Evolutionary conservation across 2,113 vertebrate species (phyloP).

Genomic region (Petromus typicus): DNA sequence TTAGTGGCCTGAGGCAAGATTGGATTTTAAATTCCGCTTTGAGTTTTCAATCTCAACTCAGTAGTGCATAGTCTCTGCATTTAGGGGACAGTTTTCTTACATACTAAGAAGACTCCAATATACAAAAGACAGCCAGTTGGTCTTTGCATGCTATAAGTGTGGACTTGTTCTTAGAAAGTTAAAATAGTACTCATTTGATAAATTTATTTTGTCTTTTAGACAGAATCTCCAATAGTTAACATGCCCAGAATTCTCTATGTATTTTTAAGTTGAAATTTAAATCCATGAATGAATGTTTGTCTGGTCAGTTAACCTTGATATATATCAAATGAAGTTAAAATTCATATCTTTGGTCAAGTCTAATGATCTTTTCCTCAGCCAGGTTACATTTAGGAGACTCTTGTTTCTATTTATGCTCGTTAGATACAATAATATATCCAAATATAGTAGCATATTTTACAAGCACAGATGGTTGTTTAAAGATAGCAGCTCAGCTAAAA

Average conservation of each 20-base stretch:
- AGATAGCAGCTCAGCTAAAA: not conserved
- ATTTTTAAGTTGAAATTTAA: slow-evolving; percentile 58
- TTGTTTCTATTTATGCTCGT: not conserved
- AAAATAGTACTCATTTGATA: slow-evolving; percentile 44
- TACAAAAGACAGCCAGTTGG: not conserved
- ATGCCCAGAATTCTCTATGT: not conserved
- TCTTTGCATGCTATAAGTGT: not conserved
- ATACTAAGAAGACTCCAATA: not conserved
- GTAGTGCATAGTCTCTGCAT: not conserved
- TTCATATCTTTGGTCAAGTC: not conserved
- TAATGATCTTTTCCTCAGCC: slow-evolving; percentile 43
- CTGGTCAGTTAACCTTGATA: not conserved
- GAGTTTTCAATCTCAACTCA: not conserved
- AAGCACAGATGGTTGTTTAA: not conserved
- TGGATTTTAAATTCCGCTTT: not conserved
- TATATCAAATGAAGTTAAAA: slow-evolving; percentile 43
- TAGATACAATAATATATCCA: slow-evolving; percentile 43
- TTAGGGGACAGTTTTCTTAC: not conserved
- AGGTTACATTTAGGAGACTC: not conserved
- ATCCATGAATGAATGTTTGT: not conserved
- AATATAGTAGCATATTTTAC: not conserved
- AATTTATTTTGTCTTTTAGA: slow-evolving; percentile 43
- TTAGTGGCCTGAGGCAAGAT: not conserved
- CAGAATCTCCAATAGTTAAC: not conserved
- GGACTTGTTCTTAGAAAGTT: not conserved